phyloP scores from a whole-genome alignment of 1,140 invertebrate species.

The Cotesia typhae region DNA sequence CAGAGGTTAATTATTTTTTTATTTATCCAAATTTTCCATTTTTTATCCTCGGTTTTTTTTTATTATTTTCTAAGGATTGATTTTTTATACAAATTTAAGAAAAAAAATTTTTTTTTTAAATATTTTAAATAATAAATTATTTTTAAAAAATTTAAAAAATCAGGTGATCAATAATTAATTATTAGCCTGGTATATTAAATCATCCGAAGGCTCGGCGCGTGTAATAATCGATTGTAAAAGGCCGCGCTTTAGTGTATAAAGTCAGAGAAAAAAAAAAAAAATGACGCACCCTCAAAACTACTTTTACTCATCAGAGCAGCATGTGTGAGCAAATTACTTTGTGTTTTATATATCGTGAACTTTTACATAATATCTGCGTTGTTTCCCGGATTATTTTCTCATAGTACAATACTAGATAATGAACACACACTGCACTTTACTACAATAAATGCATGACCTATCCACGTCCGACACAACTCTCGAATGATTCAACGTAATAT shows the following conservation, averaged over 20 bases:
- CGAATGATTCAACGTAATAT: no score
- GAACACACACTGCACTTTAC: no score
- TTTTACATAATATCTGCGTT: not conserved
- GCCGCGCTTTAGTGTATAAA: not conserved
- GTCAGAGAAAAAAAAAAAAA: not conserved
- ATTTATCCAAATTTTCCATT: no score
- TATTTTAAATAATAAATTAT: no score
- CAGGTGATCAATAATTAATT: constrained; percentile 24
- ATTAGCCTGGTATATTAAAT: constrained; percentile 42
- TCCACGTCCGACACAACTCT: no score
- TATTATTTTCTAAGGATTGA: no score
- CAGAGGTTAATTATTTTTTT: no score
- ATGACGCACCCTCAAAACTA: constrained; percentile 10
- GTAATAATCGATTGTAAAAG: constrained; percentile 40
- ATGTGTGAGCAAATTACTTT: constrained; percentile 2
- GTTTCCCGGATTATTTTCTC: not conserved
- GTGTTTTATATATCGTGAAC: not conserved
- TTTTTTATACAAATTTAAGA: no score
- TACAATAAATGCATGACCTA: no score
- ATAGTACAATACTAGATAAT: not conserved
- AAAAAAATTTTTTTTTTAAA: no score
- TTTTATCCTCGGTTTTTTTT: no score
- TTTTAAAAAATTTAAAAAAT: not conserved
- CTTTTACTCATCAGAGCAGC: constrained; percentile 3
- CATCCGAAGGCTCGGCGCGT: constrained; percentile 47